These are phyloP conservation scores for Centropristis striata DNA, from an alignment of 2,113 vertebrate species.

Conservation along the genomic window DNA sequence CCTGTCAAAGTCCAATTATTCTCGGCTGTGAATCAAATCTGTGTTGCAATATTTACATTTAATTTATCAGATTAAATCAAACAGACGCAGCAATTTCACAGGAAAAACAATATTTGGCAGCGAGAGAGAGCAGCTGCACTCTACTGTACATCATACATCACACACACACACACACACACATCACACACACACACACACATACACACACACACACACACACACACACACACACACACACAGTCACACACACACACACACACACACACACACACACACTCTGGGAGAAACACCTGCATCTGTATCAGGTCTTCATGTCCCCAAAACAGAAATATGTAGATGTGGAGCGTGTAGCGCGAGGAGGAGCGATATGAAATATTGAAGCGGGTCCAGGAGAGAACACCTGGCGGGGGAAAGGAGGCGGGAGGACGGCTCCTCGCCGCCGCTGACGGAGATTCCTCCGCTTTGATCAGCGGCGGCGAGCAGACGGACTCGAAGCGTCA, in stretches of 20 bases:
- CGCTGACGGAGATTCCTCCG: conserved; percentile 3
- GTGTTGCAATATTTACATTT: neutral
- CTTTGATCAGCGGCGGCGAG: conserved; percentile 66
- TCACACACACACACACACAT: conserved; percentile 13
- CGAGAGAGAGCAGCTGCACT: conserved; percentile 42
- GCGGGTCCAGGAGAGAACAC: conserved; percentile 69
- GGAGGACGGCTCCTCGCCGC: too few relatives aligned
- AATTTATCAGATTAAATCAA: neutral
- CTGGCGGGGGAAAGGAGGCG: conserved; percentile 48
- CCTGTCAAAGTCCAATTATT: too few relatives aligned
- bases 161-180: conserved; percentile 15
- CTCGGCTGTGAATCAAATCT: neutral
- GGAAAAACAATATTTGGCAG: neutral
- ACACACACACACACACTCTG: conserved; percentile 9
- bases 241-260: conserved; percentile 10
- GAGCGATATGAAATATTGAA: conserved; percentile 78
- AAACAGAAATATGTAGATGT: conserved; percentile 63
- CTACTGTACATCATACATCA: conserved; percentile 11
- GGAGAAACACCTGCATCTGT: conserved; percentile 46
- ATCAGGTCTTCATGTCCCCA: conserved; percentile 36
- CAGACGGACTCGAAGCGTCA: conserved; percentile 53
- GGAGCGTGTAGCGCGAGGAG: conserved; percentile 19
- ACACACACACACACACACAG: conserved; percentile 4
- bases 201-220: conserved; percentile 5
- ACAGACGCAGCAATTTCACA: neutral